phyloP scores from a whole-genome alignment of 2,888 invertebrate genomes.

The Drosophila multiciliata region DNA sequence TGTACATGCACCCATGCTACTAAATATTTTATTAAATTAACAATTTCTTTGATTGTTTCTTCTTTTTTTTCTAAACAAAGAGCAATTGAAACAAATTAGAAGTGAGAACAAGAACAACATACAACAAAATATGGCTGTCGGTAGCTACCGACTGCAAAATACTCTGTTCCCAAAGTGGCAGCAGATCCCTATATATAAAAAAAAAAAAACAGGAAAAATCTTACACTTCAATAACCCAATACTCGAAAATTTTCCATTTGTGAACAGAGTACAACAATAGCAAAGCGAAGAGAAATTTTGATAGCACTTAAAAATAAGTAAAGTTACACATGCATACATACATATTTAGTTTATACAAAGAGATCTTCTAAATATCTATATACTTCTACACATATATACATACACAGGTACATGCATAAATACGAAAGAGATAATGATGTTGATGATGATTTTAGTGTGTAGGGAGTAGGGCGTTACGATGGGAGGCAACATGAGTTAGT shows the following conservation, averaged over 20 bases:
- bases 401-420: constrained; percentile 16
- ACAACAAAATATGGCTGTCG: constrained; percentile 12
- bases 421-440: constrained; percentile 15
- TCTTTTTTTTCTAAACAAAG: constrained; percentile 33
- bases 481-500: constrained; percentile 6
- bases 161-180: constrained; percentile 28
- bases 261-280: constrained; percentile 18
- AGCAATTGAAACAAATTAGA: constrained; percentile 30
- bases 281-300: not conserved
- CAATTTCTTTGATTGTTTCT: constrained; percentile 25
- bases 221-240: constrained; percentile 11
- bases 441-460: constrained; percentile 47
- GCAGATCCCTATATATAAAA: not conserved
- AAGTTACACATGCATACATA: constrained; percentile 18
- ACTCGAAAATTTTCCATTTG: not conserved
- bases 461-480: constrained; percentile 23
- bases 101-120: constrained; percentile 20
- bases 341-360: constrained; percentile 12
- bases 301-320: constrained; percentile 20
- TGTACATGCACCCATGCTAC: constrained; percentile 7
- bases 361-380: constrained; percentile 32
- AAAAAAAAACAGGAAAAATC: not conserved
- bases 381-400: constrained; percentile 20
- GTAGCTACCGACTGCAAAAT: constrained; percentile 19
- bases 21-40: constrained; percentile 2